These are phyloP conservation scores for Climacteris rufus DNA, from an alignment of 2,113 vertebrate species.

Conservation along the genomic window DNA sequence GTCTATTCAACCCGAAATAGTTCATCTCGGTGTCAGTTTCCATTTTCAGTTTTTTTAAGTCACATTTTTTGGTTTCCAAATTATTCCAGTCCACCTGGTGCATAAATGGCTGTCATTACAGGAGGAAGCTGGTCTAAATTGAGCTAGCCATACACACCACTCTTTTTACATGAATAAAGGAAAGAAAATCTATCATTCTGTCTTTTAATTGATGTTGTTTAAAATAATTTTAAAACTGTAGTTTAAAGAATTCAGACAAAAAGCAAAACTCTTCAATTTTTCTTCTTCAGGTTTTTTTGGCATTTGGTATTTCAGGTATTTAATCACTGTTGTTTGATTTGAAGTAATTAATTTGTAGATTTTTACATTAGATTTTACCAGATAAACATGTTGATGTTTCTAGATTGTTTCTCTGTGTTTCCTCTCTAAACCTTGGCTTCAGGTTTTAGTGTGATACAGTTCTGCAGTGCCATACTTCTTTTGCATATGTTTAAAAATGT, in stretches of 20 bases:
- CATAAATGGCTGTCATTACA: not conserved
- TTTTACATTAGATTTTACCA: not conserved
- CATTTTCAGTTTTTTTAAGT: not conserved
- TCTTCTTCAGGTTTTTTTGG: not conserved
- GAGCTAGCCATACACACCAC: not conserved
- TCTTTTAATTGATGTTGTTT: not conserved
- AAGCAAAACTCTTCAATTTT: not conserved
- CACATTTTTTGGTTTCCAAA: not conserved
- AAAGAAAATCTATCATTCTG: not conserved
- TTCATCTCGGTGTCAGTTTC: not conserved
- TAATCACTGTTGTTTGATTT: not conserved
- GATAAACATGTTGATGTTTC: not conserved
- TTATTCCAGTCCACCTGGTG: not conserved
- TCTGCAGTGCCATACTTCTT: not conserved
- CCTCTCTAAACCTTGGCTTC: not conserved
- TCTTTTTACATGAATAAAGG: not conserved
- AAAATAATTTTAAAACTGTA: not conserved
- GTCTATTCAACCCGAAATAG: not conserved
- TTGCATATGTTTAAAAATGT: not conserved
- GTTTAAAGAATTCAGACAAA: not conserved
- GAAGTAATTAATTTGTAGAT: not conserved
- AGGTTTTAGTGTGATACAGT: conserved; percentile 10
- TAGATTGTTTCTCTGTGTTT: not conserved
- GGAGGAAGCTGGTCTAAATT: not conserved
- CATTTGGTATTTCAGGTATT: conserved; percentile 33